phyloP scores from a whole-genome alignment of 2,113 vertebrate genomes.

The Mus musculus region GRCm39 chr1:148354001-148354500 shows the following conservation, averaged over 20 bases:
- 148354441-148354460: no score
- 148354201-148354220: no score
- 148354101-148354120: neutral
- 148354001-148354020: neutral
- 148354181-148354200: neutral
- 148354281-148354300: no score
- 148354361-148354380: no score
- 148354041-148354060: neutral
- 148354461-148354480: no score
- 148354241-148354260: neutral
- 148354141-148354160: neutral
- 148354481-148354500: no score
- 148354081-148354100: neutral
- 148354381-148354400: no score
- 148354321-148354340: no score
- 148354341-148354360: no score
- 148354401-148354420: no score
- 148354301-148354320: no score
- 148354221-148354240: accelerated
- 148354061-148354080: neutral
- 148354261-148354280: neutral
- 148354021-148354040: neutral
- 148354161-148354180: neutral
- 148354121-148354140: neutral
- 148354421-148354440: no score